Base-by-base conservation (phyloP, 2,113 vertebrate genomes). In the Limanda limanda region DNA sequence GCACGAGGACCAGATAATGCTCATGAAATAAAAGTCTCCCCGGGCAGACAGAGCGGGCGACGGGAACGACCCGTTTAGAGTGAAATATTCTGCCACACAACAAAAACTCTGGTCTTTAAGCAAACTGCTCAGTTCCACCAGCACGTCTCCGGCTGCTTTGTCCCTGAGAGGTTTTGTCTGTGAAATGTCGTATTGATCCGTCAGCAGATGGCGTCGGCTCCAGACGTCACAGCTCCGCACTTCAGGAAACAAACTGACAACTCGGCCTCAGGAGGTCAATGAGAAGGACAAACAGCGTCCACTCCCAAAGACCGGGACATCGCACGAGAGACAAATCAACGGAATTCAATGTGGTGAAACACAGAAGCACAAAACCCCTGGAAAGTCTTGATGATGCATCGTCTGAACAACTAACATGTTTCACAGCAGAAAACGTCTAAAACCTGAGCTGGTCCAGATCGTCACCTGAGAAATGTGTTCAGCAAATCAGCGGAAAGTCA, bases 11-110 rank as follows among this genome's bases (percentile, higher is more conserved):
- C 74, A 79, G 77, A 81, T 85, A 87, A 87, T 81, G 79, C 52
- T 75, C 71, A 64, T 54, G 68, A 71, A 79, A 84, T 86, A 71
- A 88, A 86, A 79, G 61, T 82, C 81, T 58, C 65, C 61, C 57
- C 61, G 52, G 52, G 51, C 51, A 64, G 61, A 83, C 76, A 68
- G 47, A 82, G 74, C 17, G 17, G 12, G 27, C 27, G 27, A 10
- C 35, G 64, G 31, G 71, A 86, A 79, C 57, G 64, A 59, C 61
- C 81, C 55, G 78, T 65, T 79, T 74, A 27, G 51, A 24, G 72
- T 65, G 69, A 88, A 79, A 86, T 69, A 82, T 71, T 76, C 62
- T 42, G 58, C 65, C 1, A 5, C 56, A 45, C 55, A 35, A 83
- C 51, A 73, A 70, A 76, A 61, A 31, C 21, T 10, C 9, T n/a